phyloP scores from a whole-genome alignment of 2,113 vertebrate genomes.

The Amphiprion ocellaris region DNA sequence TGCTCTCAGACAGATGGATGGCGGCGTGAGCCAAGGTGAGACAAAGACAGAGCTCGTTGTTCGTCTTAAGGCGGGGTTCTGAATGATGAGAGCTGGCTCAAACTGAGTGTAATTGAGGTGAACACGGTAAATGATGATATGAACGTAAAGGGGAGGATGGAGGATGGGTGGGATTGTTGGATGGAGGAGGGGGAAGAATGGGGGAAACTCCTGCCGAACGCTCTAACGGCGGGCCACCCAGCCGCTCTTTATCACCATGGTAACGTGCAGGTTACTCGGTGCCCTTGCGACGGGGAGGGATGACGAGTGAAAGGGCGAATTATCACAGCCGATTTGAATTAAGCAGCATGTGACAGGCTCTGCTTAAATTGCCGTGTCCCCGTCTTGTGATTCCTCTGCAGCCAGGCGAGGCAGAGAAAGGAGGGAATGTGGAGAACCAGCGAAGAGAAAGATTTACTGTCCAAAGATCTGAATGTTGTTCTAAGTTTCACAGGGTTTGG shows the following conservation, averaged over 20 bases:
- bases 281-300: constrained; percentile 33
- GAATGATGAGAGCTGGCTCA: constrained; percentile 12
- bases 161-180: constrained; percentile 21
- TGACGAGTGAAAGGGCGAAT: constrained; percentile 62
- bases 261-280: constrained; percentile 60
- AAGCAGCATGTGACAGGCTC: constrained; percentile 74
- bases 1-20: constrained; percentile 47
- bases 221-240: constrained; percentile 39
- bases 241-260: constrained; percentile 48
- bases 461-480: not conserved
- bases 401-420: constrained; percentile 22
- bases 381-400: constrained; percentile 69
- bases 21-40: constrained; percentile 37
- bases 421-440: constrained; percentile 33
- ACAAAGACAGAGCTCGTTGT: not conserved
- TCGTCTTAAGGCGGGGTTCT: not conserved
- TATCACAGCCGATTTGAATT: constrained; percentile 68
- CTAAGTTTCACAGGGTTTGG: not conserved
- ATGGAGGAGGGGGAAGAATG: not conserved
- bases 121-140: constrained; percentile 53
- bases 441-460: too few relatives aligned
- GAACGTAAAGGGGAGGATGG: constrained; percentile 15
- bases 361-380: constrained; percentile 36
- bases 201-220: constrained; percentile 7
- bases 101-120: constrained; percentile 64